Conservation (phyloP, 2,113 vertebrate species). For the Ochotona princeps region DNA sequence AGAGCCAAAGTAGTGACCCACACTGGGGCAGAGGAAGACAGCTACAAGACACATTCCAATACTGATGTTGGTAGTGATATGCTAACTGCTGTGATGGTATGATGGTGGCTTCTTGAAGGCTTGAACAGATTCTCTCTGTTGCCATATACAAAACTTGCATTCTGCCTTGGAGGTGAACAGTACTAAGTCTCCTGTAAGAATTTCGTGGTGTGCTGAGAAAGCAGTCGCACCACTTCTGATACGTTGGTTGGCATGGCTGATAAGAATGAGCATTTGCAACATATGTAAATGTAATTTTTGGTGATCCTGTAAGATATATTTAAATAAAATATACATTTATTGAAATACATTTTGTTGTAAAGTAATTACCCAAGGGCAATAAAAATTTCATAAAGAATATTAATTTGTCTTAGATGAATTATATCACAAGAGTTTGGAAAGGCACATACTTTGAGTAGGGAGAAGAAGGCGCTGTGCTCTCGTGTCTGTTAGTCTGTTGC, state of each 20-base stretch:
- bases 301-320: not conserved
- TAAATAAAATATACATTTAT: slow-evolving; percentile 8
- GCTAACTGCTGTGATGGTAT: slow-evolving; percentile 50
- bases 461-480: not conserved
- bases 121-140: not conserved
- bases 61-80: slow-evolving; percentile 37
- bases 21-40: slow-evolving; percentile 49
- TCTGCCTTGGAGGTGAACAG: not conserved
- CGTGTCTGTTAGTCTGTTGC: not conserved
- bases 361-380: slow-evolving; percentile 6
- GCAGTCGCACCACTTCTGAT: not conserved
- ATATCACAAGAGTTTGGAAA: not conserved
- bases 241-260: not conserved
- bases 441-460: not conserved
- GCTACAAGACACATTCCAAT: not conserved
- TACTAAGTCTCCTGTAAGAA: not conserved
- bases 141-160: slow-evolving; percentile 8
- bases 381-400: not conserved
- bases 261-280: not conserved
- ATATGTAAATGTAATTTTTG: not conserved
- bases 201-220: not conserved
- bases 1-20: slow-evolving; percentile 55
- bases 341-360: not conserved
- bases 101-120: not conserved
- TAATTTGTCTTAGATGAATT: not conserved